phyloP scores from a whole-genome alignment of 1,140 invertebrate genomes.

The Pogonus chalceus region DNA sequence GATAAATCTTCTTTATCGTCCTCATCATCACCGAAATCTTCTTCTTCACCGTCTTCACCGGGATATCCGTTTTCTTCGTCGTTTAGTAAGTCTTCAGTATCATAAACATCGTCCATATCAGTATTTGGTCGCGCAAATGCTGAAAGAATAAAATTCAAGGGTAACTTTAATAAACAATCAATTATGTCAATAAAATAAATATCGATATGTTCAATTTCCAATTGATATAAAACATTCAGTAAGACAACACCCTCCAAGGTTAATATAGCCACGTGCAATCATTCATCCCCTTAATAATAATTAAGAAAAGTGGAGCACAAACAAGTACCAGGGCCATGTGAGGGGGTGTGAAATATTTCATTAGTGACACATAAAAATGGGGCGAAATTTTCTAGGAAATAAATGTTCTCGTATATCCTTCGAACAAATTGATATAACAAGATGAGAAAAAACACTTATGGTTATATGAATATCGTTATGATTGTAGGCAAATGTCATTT shows the following conservation, averaged over 20 bases:
- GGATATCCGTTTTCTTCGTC: not conserved
- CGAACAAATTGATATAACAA: not conserved
- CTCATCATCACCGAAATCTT: not conserved
- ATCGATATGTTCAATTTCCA: not conserved
- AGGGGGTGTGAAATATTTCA: not conserved
- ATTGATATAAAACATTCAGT: not conserved
- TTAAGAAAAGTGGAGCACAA: not conserved
- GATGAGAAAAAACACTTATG: not conserved
- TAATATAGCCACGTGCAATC: not conserved
- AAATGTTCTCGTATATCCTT: no score
- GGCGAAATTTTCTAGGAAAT: no score
- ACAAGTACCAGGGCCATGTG: not conserved
- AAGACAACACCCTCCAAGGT: not conserved
- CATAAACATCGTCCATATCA: not conserved
- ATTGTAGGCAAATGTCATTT: not conserved
- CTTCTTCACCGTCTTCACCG: not conserved
- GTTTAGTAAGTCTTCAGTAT: not conserved
- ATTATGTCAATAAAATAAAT: not conserved
- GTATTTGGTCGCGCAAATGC: not conserved
- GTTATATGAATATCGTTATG: not conserved
- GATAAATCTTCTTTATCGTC: not conserved
- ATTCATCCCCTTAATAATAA: not conserved
- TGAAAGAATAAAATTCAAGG: no score
- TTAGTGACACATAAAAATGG: not conserved
- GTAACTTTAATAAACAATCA: no score